Conservation (phyloP, 2,888 invertebrate species). For the Protodeltote pygarga region DNA sequence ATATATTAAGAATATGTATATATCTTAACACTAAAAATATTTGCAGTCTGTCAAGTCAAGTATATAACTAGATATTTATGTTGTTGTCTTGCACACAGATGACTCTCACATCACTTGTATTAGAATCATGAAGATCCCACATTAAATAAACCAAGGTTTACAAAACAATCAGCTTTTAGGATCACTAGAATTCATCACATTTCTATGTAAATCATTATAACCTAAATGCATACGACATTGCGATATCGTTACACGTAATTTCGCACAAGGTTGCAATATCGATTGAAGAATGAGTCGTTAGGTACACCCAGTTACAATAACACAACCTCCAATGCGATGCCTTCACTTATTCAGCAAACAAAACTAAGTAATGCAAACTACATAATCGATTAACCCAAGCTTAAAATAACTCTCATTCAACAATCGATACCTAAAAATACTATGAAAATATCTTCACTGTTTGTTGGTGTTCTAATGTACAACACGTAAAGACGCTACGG, state of each 20-base stretch:
- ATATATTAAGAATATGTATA: too few relatives aligned
- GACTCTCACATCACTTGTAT: too few relatives aligned
- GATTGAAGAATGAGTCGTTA: slow-evolving; percentile 54
- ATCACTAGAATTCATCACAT: background rate
- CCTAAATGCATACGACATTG: slow-evolving; percentile 48
- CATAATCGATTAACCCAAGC: slow-evolving; percentile 19
- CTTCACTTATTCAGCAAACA: slow-evolving; percentile 10
- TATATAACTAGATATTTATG: too few relatives aligned
- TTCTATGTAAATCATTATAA: slow-evolving; percentile 5
- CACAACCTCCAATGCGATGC: slow-evolving; percentile 27
- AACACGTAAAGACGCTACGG: slow-evolving; percentile 18
- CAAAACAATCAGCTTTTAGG: too few relatives aligned
- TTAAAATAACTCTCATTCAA: slow-evolving; percentile 39
- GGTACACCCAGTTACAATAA: slow-evolving; percentile 29
- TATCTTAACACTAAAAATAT: too few relatives aligned
- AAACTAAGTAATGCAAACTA: slow-evolving; percentile 26
- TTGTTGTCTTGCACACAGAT: too few relatives aligned
- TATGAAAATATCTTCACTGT: slow-evolving; percentile 22
- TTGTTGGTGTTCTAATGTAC: slow-evolving; percentile 15
- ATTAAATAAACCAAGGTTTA: too few relatives aligned
- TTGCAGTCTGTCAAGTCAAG: too few relatives aligned
- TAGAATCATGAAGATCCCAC: too few relatives aligned
- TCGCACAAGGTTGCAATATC: slow-evolving; percentile 70
- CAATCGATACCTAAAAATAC: slow-evolving; percentile 41
- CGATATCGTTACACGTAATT: slow-evolving; percentile 49